Percentiles rank a stretch among this genome's conserved stretches.
Conservation (phyloP, 2,113 vertebrate genomes). For the Rostratula benghalensis region DNA sequence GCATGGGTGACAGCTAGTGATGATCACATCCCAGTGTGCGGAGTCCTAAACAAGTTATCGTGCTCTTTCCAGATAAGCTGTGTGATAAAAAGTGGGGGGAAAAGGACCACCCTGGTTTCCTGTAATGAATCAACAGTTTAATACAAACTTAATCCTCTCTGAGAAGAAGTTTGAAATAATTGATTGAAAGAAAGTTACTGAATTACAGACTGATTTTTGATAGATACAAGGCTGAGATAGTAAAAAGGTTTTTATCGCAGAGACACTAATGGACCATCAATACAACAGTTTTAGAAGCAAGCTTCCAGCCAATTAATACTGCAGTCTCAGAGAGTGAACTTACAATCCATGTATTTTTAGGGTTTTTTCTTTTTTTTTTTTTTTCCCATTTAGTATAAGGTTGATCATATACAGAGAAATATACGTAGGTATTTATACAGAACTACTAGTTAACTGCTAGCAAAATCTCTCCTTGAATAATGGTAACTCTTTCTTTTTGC, state of each 20-base stretch:
- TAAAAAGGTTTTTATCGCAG: no score
- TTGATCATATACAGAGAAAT: neutral
- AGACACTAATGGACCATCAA: neutral
- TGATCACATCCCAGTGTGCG: neutral
- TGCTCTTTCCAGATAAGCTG: neutral
- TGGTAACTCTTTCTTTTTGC: neutral
- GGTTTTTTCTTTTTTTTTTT: fast-evolving
- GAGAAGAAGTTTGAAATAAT: neutral
- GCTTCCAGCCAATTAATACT: neutral
- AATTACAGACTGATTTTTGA: neutral
- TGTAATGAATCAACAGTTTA: neutral
- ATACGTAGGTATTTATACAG: neutral
- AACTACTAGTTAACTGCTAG: neutral
- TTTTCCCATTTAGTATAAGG: neutral
- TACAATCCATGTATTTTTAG: neutral
- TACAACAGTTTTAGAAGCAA: neutral
- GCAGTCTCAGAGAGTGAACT: neutral
- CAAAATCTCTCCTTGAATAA: neutral
- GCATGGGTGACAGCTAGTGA: neutral
- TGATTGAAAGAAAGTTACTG: neutral
- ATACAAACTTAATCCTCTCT: neutral
- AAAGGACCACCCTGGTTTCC: neutral
- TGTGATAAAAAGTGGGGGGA: neutral
- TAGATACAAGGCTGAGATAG: no score
- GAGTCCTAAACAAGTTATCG: neutral